These are phyloP conservation scores for Ploceus nigricollis DNA, from an alignment of 2,113 vertebrate genomes.

Conservation along the genomic window DNA sequence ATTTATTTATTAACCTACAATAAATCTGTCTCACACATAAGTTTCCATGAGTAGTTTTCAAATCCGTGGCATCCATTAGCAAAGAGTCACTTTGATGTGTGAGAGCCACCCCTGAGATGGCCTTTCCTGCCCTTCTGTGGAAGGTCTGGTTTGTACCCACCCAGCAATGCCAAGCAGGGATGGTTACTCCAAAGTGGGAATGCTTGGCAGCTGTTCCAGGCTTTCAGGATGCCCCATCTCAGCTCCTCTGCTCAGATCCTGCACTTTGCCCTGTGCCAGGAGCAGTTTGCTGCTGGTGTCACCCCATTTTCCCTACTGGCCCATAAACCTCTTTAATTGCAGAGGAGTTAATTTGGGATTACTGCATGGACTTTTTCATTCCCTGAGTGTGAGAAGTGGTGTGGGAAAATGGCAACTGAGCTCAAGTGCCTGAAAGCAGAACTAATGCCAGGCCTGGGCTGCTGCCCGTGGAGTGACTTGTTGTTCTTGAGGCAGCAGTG, in stretches of 20 bases:
- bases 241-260: not conserved
- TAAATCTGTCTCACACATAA: rapidly evolving
- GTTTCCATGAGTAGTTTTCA: not conserved
- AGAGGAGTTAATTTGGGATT: not conserved
- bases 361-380: not conserved
- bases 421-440: not conserved
- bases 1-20: not conserved
- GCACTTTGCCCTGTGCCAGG: not conserved
- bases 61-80: not conserved
- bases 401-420: not conserved
- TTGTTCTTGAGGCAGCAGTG: not conserved
- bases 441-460: not conserved
- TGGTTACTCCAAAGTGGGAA: not conserved
- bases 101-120: not conserved
- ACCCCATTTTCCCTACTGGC: not conserved
- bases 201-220: not conserved
- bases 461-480: not conserved
- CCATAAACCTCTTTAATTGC: not conserved
- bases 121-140: not conserved
- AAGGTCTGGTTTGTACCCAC: rapidly evolving
- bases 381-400: not conserved
- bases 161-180: not conserved
- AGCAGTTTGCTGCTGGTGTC: not conserved
- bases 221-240: not conserved
- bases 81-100: rapidly evolving